phyloP scores from a whole-genome alignment of 1,140 invertebrate species.

The Drosophila rhopaloa region DNA sequence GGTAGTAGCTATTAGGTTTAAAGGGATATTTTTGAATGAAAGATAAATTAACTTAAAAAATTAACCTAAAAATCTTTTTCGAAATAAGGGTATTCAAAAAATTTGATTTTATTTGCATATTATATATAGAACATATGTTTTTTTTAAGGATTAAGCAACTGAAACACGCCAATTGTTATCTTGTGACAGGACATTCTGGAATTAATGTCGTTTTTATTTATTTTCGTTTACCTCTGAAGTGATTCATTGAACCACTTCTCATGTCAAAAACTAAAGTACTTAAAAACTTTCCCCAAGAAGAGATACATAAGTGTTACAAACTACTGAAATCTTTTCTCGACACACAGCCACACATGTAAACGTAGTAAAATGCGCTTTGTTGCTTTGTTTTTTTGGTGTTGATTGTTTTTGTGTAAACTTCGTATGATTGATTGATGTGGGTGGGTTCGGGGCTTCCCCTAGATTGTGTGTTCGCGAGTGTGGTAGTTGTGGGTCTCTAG shows the following conservation, averaged over 20 bases:
- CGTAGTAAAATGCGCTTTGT: conserved; percentile 47
- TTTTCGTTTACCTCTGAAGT: background rate
- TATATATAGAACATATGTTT: background rate
- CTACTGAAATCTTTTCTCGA: conserved; percentile 11
- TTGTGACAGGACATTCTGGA: too few relatives aligned
- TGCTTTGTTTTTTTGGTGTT: conserved; percentile 43
- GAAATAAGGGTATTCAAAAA: background rate
- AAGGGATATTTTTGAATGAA: too few relatives aligned
- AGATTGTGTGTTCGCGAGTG: conserved; percentile 25
- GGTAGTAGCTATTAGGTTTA: too few relatives aligned
- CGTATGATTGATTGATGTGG: conserved; percentile 39
- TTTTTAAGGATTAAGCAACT: background rate
- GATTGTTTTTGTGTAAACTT: conserved; percentile 55
- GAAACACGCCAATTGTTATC: background rate
- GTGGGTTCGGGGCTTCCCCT: conserved; percentile 4
- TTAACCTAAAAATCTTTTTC: too few relatives aligned
- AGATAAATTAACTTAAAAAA: background rate
- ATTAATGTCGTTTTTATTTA: conserved; percentile 1
- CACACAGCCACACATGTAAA: conserved; percentile 24
- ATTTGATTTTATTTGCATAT: background rate
- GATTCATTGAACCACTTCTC: conserved; percentile 14
- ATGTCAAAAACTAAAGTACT: background rate
- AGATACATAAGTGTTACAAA: conserved; percentile 20
- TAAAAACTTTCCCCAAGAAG: conserved; percentile 8
- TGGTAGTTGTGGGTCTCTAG: conserved; percentile 37